Base-by-base conservation (phyloP, 2,888 invertebrate species). In the Furcula furcula region DNA sequence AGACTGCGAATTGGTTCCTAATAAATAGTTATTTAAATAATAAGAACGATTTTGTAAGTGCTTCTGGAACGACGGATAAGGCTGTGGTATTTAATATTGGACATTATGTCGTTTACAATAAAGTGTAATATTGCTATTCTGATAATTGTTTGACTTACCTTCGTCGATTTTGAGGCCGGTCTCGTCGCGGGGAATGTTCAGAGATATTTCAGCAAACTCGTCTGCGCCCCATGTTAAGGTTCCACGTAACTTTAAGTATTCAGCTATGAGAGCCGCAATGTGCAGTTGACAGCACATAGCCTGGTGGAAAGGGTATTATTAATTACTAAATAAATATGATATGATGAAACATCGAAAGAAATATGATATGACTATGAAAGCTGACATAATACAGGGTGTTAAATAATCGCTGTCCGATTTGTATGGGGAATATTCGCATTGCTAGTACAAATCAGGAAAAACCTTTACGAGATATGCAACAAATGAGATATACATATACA, bases 281-380 rank as follows among this genome's bases (percentile, higher is more conserved):
- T 99, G 98, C 0, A 98, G 90, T 73, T 97, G 96, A 70, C 97
- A 97, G 73, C 97, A 97, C 65, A 98, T 97, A 22, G 98, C 98
- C 91, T 95, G 72, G 25, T 29, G 34, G 34, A 26, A 16, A 16
- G n/a, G n/a, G n/a, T n/a, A n/a, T n/a, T n/a, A n/a, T n/a, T n/a
- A n/a, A n/a, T n/a, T n/a, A n/a, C n/a, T n/a, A n/a, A n/a, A n/a
- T n/a, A n/a, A n/a, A n/a, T n/a, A n/a, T n/a, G n/a, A n/a, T n/a
- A n/a, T n/a, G n/a, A n/a, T n/a, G n/a, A n/a, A n/a, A n/a, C n/a
- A n/a, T n/a, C n/a, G n/a, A n/a, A n/a, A n/a, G n/a, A n/a, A n/a
- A n/a, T n/a, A n/a, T n/a, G n/a, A n/a, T n/a, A n/a, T n/a, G n/a
- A n/a, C n/a, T n/a, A n/a, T n/a, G n/a, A n/a, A n/a, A n/a, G n/a